These are phyloP conservation scores for Sceloporus tristichus DNA, from an alignment of 2,113 vertebrate species.

Conservation along the genomic window DNA sequence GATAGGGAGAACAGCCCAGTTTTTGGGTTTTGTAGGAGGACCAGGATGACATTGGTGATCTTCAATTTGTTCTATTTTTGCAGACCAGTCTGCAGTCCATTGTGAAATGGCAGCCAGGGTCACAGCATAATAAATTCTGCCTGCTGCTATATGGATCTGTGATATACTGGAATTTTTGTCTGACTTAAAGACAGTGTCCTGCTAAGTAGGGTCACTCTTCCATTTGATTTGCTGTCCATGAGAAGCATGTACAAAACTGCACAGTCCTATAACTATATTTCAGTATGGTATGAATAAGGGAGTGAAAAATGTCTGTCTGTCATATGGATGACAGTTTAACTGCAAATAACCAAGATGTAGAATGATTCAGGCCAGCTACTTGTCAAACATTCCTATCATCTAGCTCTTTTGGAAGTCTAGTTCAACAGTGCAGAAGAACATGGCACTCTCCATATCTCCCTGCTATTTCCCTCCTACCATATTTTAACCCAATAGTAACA, in stretches of 20 bases:
- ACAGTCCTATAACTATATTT: neutral
- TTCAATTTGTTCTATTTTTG: conserved; percentile 23
- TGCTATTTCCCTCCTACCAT: neutral
- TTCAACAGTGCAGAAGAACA: neutral
- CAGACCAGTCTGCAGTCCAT: neutral
- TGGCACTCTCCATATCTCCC: neutral
- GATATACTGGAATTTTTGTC: neutral
- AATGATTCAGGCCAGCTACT: neutral
- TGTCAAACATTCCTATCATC: neutral
- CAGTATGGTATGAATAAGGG: neutral
- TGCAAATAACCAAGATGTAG: neutral
- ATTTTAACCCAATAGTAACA: neutral
- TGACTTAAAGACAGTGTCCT: neutral
- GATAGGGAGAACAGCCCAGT: neutral
- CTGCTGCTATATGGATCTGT: neutral
- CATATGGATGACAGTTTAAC: neutral
- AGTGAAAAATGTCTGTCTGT: neutral
- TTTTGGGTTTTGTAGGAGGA: neutral
- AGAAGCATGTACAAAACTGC: neutral
- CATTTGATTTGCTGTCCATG: neutral
- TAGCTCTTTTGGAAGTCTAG: neutral
- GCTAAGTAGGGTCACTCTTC: neutral
- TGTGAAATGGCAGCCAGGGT: neutral
- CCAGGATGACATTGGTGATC: neutral
- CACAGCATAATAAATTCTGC: neutral